Base-by-base conservation (phyloP, 2,888 invertebrate genomes). In the Lasius platythorax region DNA sequence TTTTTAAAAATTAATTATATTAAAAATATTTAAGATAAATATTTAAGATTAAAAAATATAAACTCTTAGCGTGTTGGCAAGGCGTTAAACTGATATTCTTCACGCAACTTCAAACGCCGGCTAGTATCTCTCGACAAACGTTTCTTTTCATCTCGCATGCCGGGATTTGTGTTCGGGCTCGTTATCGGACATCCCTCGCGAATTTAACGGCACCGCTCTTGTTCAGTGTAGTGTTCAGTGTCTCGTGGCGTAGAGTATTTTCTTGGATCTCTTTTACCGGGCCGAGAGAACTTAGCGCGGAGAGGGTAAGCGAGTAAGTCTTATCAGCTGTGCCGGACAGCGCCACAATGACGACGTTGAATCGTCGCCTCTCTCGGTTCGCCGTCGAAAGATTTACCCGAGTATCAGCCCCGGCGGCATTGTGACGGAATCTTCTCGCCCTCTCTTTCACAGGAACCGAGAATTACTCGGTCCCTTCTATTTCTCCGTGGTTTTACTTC, bases 251-350 rank as follows among this genome's bases (percentile, higher is more conserved):
- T 18, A 9, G 9, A 50, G 23, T 68, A 79, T 61, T 79, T 76
- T 61, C 67, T 12, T 28, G 58, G 11, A 28, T 61, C 67, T 67
- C 67, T 61, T 58, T 70, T 63, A 33, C 63, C 28, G 58, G n/a
- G 46, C 6, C 18, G 63, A 15, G n/a, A 70, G 18, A 81, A 81
- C 58, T 70, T 70, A 61, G 15, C 58, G 28, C 43, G 23, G 8
- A 30, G 30, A 53, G 37, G 28, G 23, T 40, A 66, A 46, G 63
- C 28, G 68, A 70, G 66, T 68, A 56, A 70, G 79, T 81, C 79
- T 81, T 81, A 81, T 81, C 79, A 81, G 85, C 87, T 89, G 90
- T 87, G 76, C 84, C 84, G 90, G 91, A 91, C 88, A 88, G 87
- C 83, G 85, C 53, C 82, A 91, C 91, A 90, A 90, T 91, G 85